Percentiles rank a stretch among this genome's conserved stretches.
phyloP scores from a whole-genome alignment of 2,888 invertebrate species.

The Anthoptus insignis region DNA sequence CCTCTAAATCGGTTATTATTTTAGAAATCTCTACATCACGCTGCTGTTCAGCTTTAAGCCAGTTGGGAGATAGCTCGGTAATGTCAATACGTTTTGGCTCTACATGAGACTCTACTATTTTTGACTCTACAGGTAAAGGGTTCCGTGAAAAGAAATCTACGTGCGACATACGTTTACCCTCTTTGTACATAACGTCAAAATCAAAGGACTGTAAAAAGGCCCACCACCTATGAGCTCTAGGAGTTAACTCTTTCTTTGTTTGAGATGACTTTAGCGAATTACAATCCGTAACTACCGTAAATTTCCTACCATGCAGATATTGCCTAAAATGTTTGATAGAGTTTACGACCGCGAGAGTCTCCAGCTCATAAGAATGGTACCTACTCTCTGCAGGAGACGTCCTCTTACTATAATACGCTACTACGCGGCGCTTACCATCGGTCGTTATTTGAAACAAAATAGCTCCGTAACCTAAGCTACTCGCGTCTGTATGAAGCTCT shows the following conservation, averaged over 20 bases:
- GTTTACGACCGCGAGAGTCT: background rate
- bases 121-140: background rate
- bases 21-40: background rate
- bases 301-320: background rate
- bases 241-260: background rate
- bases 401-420: slow-evolving; percentile 8
- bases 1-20: background rate
- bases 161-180: background rate
- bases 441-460: background rate
- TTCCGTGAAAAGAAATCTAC: background rate
- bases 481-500: background rate
- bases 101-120: no score
- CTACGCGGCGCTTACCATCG: background rate
- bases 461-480: background rate
- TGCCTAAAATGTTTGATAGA: background rate
- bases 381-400: background rate
- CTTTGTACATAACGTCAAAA: background rate
- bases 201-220: background rate
- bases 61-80: background rate
- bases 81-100: background rate
- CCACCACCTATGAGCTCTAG: background rate
- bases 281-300: background rate
- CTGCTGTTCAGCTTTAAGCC: background rate
- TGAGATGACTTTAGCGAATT: background rate
- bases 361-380: background rate